Conservation (phyloP, 2,113 vertebrate genomes). For the Pelobates fuscus region DNA sequence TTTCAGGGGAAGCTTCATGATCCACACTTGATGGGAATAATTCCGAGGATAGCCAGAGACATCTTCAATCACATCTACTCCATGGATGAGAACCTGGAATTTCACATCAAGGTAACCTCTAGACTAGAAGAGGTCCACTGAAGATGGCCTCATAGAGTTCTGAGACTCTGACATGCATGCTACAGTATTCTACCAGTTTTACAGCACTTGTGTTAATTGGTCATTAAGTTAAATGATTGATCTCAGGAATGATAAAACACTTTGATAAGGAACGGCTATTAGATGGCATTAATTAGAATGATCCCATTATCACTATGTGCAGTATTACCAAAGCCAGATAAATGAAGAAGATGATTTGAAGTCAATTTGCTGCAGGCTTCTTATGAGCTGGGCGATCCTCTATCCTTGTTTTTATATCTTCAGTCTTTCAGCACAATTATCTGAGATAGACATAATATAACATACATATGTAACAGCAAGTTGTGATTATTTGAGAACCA, state of each 20-base stretch:
- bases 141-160: neutral
- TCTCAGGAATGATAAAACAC: neutral
- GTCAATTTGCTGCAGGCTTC: too few species aligned
- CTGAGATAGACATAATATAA: too few species aligned
- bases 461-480: too few species aligned
- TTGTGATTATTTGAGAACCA: too few species aligned
- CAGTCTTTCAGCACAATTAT: too few species aligned
- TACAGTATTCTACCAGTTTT: neutral
- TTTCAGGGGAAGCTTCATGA: constrained; percentile 87
- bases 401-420: too few species aligned
- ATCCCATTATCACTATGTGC: too few species aligned
- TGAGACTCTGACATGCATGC: too few species aligned
- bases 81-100: constrained; percentile 94
- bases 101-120: constrained; percentile 85
- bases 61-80: constrained; percentile 94
- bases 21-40: constrained; percentile 88
- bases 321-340: too few species aligned
- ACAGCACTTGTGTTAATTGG: neutral
- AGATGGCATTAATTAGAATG: neutral
- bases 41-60: constrained; percentile 88
- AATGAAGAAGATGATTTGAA: too few species aligned
- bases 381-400: too few species aligned
- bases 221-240: neutral
- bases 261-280: neutral
- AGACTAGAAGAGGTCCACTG: neutral